A percentile compares a stretch with the other conserved stretches of the same genome.
phyloP scores from a whole-genome alignment of 2,113 vertebrate species.

The Acinonyx jubatus region DNA sequence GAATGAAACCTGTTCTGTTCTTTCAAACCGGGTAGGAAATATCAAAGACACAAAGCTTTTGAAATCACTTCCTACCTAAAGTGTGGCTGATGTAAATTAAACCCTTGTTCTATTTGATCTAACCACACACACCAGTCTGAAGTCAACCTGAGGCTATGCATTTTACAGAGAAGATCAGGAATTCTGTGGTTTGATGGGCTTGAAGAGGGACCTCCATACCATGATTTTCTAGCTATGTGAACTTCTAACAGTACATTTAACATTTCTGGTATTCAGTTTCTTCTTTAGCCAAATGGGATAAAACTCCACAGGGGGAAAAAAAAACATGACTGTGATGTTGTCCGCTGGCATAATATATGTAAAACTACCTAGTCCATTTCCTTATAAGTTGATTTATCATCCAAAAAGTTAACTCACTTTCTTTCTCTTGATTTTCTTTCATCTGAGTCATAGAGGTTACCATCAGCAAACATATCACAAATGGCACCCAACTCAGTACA shows the following conservation, averaged over 20 bases:
- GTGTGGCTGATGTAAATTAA: background rate
- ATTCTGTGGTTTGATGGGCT: background rate
- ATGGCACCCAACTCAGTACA: background rate
- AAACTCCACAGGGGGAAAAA: background rate
- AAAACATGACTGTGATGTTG: background rate
- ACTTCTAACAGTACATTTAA: background rate
- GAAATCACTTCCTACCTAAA: background rate
- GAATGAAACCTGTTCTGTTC: background rate
- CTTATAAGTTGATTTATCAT: background rate
- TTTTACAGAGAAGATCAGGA: background rate
- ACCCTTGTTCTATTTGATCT: background rate
- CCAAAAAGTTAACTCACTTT: background rate
- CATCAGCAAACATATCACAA: background rate
- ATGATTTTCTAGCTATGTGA: background rate
- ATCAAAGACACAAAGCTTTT: background rate
- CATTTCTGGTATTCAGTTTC: background rate
- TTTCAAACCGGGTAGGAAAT: background rate
- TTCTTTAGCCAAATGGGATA: background rate
- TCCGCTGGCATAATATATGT: background rate
- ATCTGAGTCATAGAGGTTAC: background rate
- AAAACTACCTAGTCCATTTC: background rate
- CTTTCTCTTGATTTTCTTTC: background rate
- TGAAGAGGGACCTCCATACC: background rate
- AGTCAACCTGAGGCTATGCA: background rate
- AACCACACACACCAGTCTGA: background rate